A percentile compares a stretch with the other conserved stretches of the same genome.
Evolutionary conservation across 2,888 invertebrate species (phyloP).

Genomic region (Synanthedon formicaeformis): DNA sequence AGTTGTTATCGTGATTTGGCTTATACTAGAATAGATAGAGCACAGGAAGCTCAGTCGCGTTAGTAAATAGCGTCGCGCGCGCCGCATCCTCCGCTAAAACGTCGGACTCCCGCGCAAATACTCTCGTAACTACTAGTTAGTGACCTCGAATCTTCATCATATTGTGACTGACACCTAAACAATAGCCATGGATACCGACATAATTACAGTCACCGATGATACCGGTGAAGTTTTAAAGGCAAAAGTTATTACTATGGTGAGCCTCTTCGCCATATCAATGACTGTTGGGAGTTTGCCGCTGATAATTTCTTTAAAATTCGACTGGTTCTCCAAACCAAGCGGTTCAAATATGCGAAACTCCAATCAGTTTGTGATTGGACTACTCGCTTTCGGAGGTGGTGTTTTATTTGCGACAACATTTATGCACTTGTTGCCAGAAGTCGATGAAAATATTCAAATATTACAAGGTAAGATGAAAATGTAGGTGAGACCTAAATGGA

Average conservation of each 20-base stretch:
- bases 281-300: slow-evolving; percentile 81
- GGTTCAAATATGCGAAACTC: slow-evolving; percentile 59
- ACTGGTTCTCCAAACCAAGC: slow-evolving; percentile 66
- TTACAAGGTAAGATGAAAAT: slow-evolving; percentile 59
- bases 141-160: slow-evolving; percentile 13
- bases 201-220: neutral
- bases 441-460: slow-evolving; percentile 74
- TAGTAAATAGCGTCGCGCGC: slow-evolving; percentile 20
- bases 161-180: slow-evolving; percentile 19
- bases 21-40: slow-evolving; percentile 29
- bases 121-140: neutral
- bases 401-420: slow-evolving; percentile 86
- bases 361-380: slow-evolving; percentile 67
- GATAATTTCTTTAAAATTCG: slow-evolving; percentile 74
- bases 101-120: neutral
- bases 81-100: slow-evolving; percentile 10
- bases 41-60: slow-evolving; percentile 44
- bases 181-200: slow-evolving; percentile 15
- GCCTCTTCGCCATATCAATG: slow-evolving; percentile 81
- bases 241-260: slow-evolving; percentile 83
- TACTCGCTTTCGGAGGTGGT: slow-evolving; percentile 84
- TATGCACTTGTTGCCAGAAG: slow-evolving; percentile 84
- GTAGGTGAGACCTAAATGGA: neutral
- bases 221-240: slow-evolving; percentile 69
- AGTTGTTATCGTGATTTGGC: slow-evolving; percentile 50